Evolutionary conservation across 2,888 invertebrate species (phyloP).

Genomic region (Pelosia muscerda): DNA sequence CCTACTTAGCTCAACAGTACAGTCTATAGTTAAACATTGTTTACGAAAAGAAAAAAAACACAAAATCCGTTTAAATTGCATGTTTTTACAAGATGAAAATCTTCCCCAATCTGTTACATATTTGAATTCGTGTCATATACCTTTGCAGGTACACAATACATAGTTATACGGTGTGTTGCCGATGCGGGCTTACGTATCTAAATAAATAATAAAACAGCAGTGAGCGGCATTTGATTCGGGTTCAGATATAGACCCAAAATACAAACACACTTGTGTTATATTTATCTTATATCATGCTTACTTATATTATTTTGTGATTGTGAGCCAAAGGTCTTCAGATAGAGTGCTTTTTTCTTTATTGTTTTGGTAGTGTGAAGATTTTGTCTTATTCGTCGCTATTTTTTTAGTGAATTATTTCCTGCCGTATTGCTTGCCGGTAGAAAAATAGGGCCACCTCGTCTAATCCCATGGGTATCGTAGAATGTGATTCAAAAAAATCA

Average conservation of each 20-base stretch:
- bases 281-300: background rate
- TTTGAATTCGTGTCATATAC: background rate
- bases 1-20: no score
- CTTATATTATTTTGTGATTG: background rate
- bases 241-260: conserved; percentile 55
- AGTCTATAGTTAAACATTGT: background rate
- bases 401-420: background rate
- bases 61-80: background rate
- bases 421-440: no score
- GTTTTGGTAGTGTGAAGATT: background rate
- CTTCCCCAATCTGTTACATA: background rate
- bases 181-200: conserved; percentile 15
- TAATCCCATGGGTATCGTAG: no score
- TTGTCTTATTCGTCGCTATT: background rate
- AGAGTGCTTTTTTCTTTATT: background rate
- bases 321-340: background rate
- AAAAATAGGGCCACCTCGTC: no score
- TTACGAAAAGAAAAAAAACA: background rate
- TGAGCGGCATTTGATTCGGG: conserved; percentile 66
- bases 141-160: background rate
- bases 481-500: no score
- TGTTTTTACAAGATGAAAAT: background rate
- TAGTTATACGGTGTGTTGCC: background rate
- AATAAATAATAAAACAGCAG: conserved; percentile 66
- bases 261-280: background rate